These are phyloP conservation scores for Mylabris phalerata DNA, from an alignment of 1,140 invertebrate genomes.

Conservation along the genomic window DNA sequence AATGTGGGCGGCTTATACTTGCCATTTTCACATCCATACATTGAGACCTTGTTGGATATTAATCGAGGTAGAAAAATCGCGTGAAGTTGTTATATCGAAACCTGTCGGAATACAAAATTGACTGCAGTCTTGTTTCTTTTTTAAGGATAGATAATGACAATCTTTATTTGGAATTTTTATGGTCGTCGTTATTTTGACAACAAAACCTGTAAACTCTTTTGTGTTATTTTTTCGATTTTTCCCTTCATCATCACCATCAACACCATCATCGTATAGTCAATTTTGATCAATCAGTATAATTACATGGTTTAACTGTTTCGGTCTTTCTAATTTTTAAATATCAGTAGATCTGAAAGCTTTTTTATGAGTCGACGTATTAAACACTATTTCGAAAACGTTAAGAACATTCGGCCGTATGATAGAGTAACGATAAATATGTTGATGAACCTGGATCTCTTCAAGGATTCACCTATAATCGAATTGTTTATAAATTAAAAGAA, in stretches of 20 bases:
- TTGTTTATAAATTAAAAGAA: not conserved
- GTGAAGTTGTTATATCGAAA: too few species aligned
- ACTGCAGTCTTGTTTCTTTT: too few species aligned
- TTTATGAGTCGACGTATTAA: conserved; percentile 6
- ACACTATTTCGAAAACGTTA: not conserved
- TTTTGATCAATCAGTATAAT: conserved; percentile 12
- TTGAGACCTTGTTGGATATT: too few species aligned
- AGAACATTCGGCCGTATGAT: not conserved
- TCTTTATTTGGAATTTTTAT: conserved; percentile 9
- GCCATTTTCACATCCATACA: too few species aligned
- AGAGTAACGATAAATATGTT: not conserved
- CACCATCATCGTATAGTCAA: not conserved
- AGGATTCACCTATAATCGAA: not conserved
- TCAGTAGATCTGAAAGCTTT: conserved; percentile 9
- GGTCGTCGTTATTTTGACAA: conserved; percentile 2
- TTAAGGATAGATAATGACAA: too few species aligned
- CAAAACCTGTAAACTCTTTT: not conserved
- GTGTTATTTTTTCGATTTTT: too few species aligned
- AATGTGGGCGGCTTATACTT: too few species aligned
- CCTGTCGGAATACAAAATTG: too few species aligned
- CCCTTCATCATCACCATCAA: too few species aligned
- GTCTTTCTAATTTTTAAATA: not conserved
- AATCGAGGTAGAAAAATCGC: too few species aligned
- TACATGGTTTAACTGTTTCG: not conserved
- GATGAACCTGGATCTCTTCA: not conserved